phyloP scores from a whole-genome alignment of 2,113 vertebrate genomes.

The Leptodactylus fuscus region DNA sequence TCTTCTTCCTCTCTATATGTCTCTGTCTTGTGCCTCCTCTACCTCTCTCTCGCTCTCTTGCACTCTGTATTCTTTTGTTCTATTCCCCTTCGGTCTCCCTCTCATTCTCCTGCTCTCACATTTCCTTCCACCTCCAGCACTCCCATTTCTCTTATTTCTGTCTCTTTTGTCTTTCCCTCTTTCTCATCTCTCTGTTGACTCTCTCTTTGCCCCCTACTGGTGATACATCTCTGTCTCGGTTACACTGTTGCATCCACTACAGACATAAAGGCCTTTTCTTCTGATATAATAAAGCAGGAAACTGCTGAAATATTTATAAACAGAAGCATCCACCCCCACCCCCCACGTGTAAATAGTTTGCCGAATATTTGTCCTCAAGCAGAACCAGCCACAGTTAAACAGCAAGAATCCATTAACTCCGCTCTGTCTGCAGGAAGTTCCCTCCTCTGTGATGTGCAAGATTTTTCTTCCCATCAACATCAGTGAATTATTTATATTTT shows the following conservation, averaged over 20 bases:
- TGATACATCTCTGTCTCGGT: not conserved
- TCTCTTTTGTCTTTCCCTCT: not conserved
- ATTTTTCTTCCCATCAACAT: slow-evolving; percentile 3
- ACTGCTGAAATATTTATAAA: slow-evolving; percentile 48
- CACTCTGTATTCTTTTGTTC: not conserved
- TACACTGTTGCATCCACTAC: not conserved
- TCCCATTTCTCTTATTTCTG: no score
- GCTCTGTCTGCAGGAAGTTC: not conserved
- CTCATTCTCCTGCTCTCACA: no score
- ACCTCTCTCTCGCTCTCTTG: no score
- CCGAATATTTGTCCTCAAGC: slow-evolving; percentile 15
- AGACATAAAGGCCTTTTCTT: slow-evolving; percentile 40
- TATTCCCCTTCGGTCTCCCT: not conserved
- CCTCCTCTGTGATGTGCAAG: not conserved
- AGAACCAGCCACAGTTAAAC: slow-evolving; percentile 16
- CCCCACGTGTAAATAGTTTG: not conserved
- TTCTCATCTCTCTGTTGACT: not conserved
- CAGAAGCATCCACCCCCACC: not conserved
- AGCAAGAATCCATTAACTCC: not conserved
- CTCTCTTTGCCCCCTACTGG: not conserved
- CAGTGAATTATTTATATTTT: slow-evolving; percentile 22
- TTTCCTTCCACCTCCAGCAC: no score
- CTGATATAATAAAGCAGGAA: slow-evolving; percentile 45
- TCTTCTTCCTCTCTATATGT: no score
- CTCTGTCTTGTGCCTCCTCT: no score